Evolutionary conservation across 1,140 invertebrate species (phyloP), one percentile per base, ranked within the genome.

Genomic region (Eriosoma lanigerum): DNA sequence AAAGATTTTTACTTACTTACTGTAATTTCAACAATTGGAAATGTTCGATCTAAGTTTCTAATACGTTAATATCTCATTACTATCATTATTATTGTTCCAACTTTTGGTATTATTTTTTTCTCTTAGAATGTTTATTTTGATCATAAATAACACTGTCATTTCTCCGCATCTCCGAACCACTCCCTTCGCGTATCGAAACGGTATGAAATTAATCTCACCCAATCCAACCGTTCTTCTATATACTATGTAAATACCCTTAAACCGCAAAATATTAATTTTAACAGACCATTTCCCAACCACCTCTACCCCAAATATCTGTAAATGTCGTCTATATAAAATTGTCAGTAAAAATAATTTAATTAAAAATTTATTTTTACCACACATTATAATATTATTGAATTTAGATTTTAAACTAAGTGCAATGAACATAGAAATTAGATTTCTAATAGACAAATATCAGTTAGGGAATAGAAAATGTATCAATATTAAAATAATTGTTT

Each of bases 21-120:
- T 46, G n/a, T n/a, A 68, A 12, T 44, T 24, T 46, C 5, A 21
- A 68, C 19, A 44, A 44, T 38, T 44, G 10, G 1, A 21, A 32
- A 68, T 46, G n/a, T 68, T n/a, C 64, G 64, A 68, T 46, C n/a
- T 46, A 46, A 68, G 64, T 68, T 46, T 68, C 38, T 68, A 21
- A 24, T 62, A 46, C 64, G 64, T 68, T 68, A 66, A 68, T 68
- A 46, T 68, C 64, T 68, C 64, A 68, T 68, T 68, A 68, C 44
- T 58, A 26, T 60, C 29, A 60, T 62, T 60, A 60, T 60, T 66
- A 46, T 46, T 46, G 64, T 68, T 6, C 38, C 38, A 4, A 68
- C 64, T 68, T 68, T 68, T 21, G 60, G 64, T 68, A 19, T 46
- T 44, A 15, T 66, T 68, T 46, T 21, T 68, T 46, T 46, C 64